Conservation (phyloP, 2,888 invertebrate genomes). For the Perdita meconis region DNA sequence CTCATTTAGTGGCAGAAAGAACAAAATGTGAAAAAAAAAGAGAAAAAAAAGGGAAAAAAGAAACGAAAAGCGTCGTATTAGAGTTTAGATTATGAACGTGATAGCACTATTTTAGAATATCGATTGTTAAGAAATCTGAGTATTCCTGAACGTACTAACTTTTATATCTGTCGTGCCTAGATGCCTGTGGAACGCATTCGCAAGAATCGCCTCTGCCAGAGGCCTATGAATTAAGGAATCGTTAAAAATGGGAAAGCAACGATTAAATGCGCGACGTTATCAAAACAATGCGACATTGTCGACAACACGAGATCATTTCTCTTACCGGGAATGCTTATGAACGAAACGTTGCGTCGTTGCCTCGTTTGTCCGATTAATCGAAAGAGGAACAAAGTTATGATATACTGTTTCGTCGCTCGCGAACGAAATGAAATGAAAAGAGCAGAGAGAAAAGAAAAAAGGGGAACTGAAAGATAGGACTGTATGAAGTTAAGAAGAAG, state of each 20-base stretch:
- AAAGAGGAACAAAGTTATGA: slow-evolving; percentile 37
- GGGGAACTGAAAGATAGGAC: slow-evolving; percentile 24
- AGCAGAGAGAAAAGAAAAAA: slow-evolving; percentile 10
- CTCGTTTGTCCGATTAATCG: slow-evolving; percentile 64
- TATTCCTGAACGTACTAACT: slow-evolving; percentile 72
- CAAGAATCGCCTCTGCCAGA: slow-evolving; percentile 63
- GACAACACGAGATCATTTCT: slow-evolving; percentile 61
- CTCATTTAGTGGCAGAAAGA: slow-evolving; percentile 57
- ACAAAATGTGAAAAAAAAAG: slow-evolving; percentile 30
- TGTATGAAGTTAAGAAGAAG: slow-evolving; percentile 48
- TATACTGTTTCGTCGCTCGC: slow-evolving; percentile 54
- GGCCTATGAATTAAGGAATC: slow-evolving; percentile 58
- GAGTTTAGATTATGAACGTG: slow-evolving; percentile 62
- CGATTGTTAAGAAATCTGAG: slow-evolving; percentile 64
- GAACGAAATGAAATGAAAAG: slow-evolving; percentile 32
- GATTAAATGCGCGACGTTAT: slow-evolving; percentile 65
- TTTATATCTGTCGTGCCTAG: slow-evolving; percentile 74
- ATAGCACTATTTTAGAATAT: slow-evolving; percentile 71
- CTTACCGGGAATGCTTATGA: slow-evolving; percentile 67
- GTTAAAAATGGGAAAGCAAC: slow-evolving; percentile 55
- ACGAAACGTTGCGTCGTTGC: slow-evolving; percentile 67
- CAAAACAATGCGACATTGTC: slow-evolving; percentile 68
- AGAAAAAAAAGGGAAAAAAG: slow-evolving; percentile 42
- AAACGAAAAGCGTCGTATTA: slow-evolving; percentile 53
- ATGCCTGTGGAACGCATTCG: slow-evolving; percentile 71